Base-by-base conservation (phyloP, 1,140 invertebrate genomes). In the Periplaneta americana region DNA sequence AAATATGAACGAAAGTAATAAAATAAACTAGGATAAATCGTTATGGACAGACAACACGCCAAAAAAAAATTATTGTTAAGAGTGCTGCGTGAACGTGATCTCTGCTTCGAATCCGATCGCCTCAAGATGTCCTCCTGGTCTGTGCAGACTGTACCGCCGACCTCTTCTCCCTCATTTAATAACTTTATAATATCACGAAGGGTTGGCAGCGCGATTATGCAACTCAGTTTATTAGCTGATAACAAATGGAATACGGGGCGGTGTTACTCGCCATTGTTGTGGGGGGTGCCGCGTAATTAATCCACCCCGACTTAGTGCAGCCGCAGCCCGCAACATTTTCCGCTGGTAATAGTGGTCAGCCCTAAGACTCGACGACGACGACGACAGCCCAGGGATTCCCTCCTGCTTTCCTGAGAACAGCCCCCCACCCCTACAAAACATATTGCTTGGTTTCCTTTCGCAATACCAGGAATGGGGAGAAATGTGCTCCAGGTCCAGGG, bases 321-420 rank as follows among this genome's bases (percentile, higher is more conserved):
- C 75, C 75, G 31, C 33, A 34, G 33, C 75, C 75, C 33, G n/a
- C 10, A 77, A 28, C 75, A 34, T 36, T 66, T 48, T 66, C 48
- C 28, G n/a, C n/a, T 77, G 75, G 75, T 77, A n/a, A 66, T 77
- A 77, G 75, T 36, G 75, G 75, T 77, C 75, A 77, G 75, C 75
- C 33, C 8, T 34, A 77, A 34, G 75, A 22, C 75, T 34, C 8
- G 48, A 66, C 22, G 48, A n/a, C 48, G 48, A 66, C 28, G 48
- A 22, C 48, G 48, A 66, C 48, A 66, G 13, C 48, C 5, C 22
- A 8, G 13, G 48, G n/a, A 66, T n/a, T 66, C 22, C 22, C 22
- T 8, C 22, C 48, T 66, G 3, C 28, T 66, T 28, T 66, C 48
- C 48, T 66, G 4, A 66, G 6, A 1, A n/a, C 22, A 66, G 48